Conservation (phyloP, 2,888 invertebrate species). For the Cotesia congregata region DNA sequence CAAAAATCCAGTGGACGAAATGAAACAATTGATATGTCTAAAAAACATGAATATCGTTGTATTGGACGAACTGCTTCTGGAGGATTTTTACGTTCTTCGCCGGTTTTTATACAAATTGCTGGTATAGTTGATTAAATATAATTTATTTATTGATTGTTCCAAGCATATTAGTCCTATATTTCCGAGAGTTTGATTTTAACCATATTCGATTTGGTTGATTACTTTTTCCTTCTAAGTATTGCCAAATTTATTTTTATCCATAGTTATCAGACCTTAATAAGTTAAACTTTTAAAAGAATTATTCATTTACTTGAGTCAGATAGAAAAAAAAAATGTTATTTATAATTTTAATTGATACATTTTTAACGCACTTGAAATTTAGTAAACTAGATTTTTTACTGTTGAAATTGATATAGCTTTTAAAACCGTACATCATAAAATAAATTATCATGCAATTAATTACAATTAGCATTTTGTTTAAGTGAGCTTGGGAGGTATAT, state of each 20-base stretch:
- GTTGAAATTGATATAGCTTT: not conserved
- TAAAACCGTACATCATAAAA: not conserved
- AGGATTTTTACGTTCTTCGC: slow-evolving; percentile 61
- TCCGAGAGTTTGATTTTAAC: not conserved
- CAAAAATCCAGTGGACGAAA: slow-evolving; percentile 59
- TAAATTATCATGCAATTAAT: no score
- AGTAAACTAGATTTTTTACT: no score
- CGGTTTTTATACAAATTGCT: slow-evolving; percentile 62
- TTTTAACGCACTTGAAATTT: no score
- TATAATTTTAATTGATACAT: no score
- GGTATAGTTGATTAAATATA: slow-evolving; percentile 50
- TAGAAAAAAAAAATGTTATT: no score
- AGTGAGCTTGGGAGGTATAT: no score
- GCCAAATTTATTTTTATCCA: no score
- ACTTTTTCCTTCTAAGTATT: slow-evolving; percentile 17
- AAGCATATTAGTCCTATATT: not conserved
- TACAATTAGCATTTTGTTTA: no score
- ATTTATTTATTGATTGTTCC: not conserved
- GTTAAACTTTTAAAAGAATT: no score
- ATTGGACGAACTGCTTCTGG: slow-evolving; percentile 60
- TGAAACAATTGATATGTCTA: slow-evolving; percentile 51
- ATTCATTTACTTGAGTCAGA: no score
- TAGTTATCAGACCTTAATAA: no score
- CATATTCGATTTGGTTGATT: not conserved
- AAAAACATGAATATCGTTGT: slow-evolving; percentile 64